A percentile compares a stretch with the other conserved stretches of the same genome.
Evolutionary conservation across 2,888 invertebrate genomes (phyloP).

Genomic region (Dolichopus griseipennis): DNA sequence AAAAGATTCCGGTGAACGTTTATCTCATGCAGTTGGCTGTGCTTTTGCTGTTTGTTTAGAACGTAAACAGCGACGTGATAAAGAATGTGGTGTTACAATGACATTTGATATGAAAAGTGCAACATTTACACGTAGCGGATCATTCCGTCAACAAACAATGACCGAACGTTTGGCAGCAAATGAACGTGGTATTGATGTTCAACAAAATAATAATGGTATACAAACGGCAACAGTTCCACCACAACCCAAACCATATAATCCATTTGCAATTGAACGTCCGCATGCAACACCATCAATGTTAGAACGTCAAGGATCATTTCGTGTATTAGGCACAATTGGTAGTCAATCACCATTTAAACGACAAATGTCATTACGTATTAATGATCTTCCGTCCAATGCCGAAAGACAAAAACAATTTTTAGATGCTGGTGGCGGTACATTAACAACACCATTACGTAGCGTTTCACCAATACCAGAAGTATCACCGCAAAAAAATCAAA

Average conservation of each 20-base stretch:
- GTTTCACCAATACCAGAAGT: slow-evolving; percentile 73
- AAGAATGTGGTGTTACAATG: slow-evolving; percentile 91
- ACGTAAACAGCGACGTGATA: slow-evolving; percentile 93
- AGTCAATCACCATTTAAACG: slow-evolving; percentile 89
- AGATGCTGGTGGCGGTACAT: slow-evolving; percentile 32
- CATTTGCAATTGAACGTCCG: slow-evolving; percentile 89
- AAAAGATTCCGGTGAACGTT: slow-evolving; percentile 91
- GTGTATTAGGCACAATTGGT: slow-evolving; percentile 71
- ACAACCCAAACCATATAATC: slow-evolving; percentile 65
- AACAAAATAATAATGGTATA: slow-evolving; percentile 24
- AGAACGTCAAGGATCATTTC: slow-evolving; percentile 90
- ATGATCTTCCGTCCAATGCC: slow-evolving; percentile 90
- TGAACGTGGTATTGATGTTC: slow-evolving; percentile 44
- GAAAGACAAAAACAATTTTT: slow-evolving; percentile 58
- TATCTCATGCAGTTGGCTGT: slow-evolving; percentile 98
- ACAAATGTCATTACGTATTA: slow-evolving; percentile 88
- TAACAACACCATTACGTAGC: slow-evolving; percentile 40
- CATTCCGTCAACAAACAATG: slow-evolving; percentile 76
- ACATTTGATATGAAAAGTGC: slow-evolving; percentile 82
- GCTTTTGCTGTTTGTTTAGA: slow-evolving; percentile 98
- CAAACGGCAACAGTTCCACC: slow-evolving; percentile 41
- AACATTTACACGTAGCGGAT: slow-evolving; percentile 87
- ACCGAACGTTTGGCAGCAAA: slow-evolving; percentile 62
- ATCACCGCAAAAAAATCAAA: slow-evolving; percentile 47
- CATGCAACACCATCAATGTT: slow-evolving; percentile 92